Percentiles rank a stretch among this genome's conserved stretches.
phyloP scores from a whole-genome alignment of 2,113 vertebrate species.

The Microtus richardsoni region DNA sequence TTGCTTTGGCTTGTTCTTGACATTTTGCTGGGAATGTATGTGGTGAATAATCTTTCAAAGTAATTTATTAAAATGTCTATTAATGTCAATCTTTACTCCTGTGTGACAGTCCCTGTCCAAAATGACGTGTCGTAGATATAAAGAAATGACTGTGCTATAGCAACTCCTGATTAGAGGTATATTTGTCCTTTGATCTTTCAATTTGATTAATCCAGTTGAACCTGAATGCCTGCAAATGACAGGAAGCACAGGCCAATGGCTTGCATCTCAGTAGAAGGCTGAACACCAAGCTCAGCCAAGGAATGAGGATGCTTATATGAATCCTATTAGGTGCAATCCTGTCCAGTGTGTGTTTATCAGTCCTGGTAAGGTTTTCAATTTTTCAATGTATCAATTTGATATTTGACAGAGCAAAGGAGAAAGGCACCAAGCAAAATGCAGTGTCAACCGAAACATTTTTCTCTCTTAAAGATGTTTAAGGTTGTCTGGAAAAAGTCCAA shows the following conservation, averaged over 20 bases:
- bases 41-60: not conserved
- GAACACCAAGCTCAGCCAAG: not conserved
- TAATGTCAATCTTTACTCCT: not conserved
- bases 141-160: not conserved
- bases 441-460: constrained; percentile 34
- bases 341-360: not conserved
- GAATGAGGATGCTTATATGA: not conserved
- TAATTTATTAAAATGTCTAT: constrained; percentile 29
- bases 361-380: constrained; percentile 43
- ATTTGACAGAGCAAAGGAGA: constrained; percentile 50
- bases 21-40: not conserved
- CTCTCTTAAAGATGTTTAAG: not conserved
- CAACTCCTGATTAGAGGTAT: not conserved
- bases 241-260: not conserved
- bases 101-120: constrained; percentile 30
- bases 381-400: not conserved
- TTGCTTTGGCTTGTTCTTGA: not conserved
- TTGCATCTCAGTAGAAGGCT: not conserved
- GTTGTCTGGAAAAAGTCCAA: not conserved
- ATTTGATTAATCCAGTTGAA: constrained; percentile 29
- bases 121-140: not conserved
- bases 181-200: constrained; percentile 50
- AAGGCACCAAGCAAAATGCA: constrained; percentile 18
- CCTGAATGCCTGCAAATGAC: not conserved
- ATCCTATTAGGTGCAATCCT: not conserved